phyloP scores from a whole-genome alignment of 2,113 vertebrate species.

The Neotragus pygmaeus region DNA sequence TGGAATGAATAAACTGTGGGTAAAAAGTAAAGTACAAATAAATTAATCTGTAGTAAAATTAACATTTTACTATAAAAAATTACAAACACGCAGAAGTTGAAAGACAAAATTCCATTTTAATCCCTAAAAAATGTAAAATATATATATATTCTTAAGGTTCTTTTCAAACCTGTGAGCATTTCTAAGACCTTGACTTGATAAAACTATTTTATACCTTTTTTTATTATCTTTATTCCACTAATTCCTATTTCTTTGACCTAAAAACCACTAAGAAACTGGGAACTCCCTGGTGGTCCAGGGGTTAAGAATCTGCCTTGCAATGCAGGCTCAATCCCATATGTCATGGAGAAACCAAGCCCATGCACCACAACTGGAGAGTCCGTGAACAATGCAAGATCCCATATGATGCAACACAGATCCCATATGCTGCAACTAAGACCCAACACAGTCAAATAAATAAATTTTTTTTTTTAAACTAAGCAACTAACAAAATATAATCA shows the following conservation, averaged over 20 bases:
- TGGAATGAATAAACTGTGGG: neutral
- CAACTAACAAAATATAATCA: conserved; percentile 13
- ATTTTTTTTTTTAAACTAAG: too few species aligned
- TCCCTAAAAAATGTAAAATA: neutral
- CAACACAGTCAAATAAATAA: neutral
- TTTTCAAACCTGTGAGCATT: conserved; percentile 14
- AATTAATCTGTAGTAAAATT: neutral
- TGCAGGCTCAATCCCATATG: neutral
- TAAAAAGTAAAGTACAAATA: neutral
- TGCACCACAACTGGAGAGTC: neutral
- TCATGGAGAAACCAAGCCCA: neutral
- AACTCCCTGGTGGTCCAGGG: neutral
- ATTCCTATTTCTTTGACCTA: conserved; percentile 20
- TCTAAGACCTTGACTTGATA: conserved; percentile 32
- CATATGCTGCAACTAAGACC: neutral
- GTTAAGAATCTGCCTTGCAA: neutral
- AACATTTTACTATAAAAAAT: neutral
- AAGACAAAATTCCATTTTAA: conserved; percentile 30
- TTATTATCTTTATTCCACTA: neutral
- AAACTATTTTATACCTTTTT: conserved; percentile 13
- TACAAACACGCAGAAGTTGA: neutral
- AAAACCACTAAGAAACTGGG: neutral
- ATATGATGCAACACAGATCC: neutral
- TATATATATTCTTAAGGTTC: neutral
- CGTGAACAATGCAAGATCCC: neutral